These are phyloP conservation scores for Periphyllus acericola DNA, from an alignment of 2,888 invertebrate genomes.

Conservation along the genomic window DNA sequence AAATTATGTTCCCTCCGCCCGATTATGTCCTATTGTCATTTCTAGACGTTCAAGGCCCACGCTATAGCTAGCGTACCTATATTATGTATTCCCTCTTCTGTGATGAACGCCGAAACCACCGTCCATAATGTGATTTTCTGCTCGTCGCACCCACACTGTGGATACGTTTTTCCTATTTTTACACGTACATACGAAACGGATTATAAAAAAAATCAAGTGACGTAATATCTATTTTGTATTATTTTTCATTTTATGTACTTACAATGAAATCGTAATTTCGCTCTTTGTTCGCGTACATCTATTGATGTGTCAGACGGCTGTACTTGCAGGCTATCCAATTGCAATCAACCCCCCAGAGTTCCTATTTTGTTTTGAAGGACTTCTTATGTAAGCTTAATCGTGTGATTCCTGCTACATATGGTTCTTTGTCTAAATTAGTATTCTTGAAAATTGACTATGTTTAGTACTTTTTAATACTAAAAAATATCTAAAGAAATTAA, in stretches of 20 bases:
- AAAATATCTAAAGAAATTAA: background rate
- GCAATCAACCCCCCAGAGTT: conserved; percentile 13
- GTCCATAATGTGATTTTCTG: conserved; percentile 61
- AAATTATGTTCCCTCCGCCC: conserved; percentile 41
- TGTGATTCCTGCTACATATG: background rate
- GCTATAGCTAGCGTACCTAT: background rate
- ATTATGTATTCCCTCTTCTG: conserved; percentile 7
- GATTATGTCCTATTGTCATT: conserved; percentile 59
- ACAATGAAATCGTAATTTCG: conserved; percentile 54
- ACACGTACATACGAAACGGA: conserved; percentile 29
- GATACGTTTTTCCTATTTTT: conserved; percentile 36
- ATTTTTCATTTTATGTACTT: conserved; percentile 16
- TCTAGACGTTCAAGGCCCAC: conserved; percentile 57
- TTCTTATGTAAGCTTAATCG: conserved; percentile 12
- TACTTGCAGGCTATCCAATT: background rate
- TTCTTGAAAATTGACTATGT: background rate
- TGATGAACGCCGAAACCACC: conserved; percentile 54
- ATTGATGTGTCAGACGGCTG: background rate
- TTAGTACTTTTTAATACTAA: background rate
- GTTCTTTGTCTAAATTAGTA: background rate
- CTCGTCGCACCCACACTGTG: conserved; percentile 39
- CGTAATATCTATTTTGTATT: conserved; percentile 36
- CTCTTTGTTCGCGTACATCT: conserved; percentile 27
- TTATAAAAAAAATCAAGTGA: conserved; percentile 38
- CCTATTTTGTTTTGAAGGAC: conserved; percentile 40